Evolutionary conservation across 2,888 invertebrate genomes (phyloP), one percentile per base, ranked within the genome.

Genomic region (Orthonychiurus folsomi): DNA sequence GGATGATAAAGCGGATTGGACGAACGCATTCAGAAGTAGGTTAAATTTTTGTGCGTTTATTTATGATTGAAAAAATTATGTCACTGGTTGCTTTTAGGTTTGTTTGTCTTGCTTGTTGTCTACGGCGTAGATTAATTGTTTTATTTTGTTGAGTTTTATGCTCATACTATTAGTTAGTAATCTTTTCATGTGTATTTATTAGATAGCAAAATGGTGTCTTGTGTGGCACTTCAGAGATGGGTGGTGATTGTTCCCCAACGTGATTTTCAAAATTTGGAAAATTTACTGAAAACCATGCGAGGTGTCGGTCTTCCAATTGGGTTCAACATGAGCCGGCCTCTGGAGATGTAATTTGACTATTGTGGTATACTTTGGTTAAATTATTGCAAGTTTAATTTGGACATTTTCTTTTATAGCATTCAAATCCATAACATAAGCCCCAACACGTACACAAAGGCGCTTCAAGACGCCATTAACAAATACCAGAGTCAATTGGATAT

Each of bases 1-100:
- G 0, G 85, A 84, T 18, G 77, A 78, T 0, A 80, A 81, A 1
- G 89, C 87, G 0, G 89, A 93, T 60, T 94, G 93, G 91, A 86
- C 87, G 2, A 66, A 56, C 52, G 66, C 63, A 1, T 66, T 66
- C 47, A 59, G 63, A 56, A 23, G 66, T 66, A 61, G 47, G 65
- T 47, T n/a, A 23, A n/a, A n/a, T n/a, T n/a, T n/a, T n/a, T n/a
- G n/a, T n/a, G n/a, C n/a, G n/a, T n/a, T n/a, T 21, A 26, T 18
- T 3, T 27, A 12, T 12, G 9, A 37, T 53, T 28, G 28, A 15
- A 9, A n/a, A n/a, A n/a, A n/a, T 5, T 28, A 5, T 20, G 20
- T 21, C 9, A 28, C 50, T 50, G 20, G 9, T 37, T 56, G n/a
- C n/a, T n/a, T n/a, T n/a, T n/a, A n/a, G n/a, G n/a, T n/a, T n/a